Evolutionary conservation across 2,888 invertebrate genomes (phyloP).

Genomic region (Oscheius sp.): DNA sequence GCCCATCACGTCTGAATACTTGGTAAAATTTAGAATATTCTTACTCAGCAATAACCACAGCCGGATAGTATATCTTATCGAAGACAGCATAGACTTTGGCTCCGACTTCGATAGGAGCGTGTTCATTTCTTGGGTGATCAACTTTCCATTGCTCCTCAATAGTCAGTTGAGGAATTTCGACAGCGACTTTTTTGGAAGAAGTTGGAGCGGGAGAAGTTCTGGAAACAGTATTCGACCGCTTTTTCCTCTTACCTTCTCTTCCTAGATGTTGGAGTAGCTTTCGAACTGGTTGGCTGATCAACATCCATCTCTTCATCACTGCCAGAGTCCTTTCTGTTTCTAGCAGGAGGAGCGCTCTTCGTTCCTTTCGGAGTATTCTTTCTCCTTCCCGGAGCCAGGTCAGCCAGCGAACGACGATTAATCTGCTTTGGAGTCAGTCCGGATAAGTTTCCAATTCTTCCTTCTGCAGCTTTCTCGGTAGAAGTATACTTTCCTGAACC

Average conservation of each 20-base stretch:
- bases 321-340: slow-evolving; percentile 1
- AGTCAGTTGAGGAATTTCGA: slow-evolving; percentile 34
- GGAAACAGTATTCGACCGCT: background rate
- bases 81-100: slow-evolving; percentile 66
- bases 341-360: slow-evolving; percentile 18
- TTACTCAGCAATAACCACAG: slow-evolving; percentile 48
- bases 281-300: slow-evolving; percentile 8
- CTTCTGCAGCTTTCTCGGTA: slow-evolving; percentile 57
- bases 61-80: slow-evolving; percentile 65
- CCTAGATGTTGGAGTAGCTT: slow-evolving; percentile 9
- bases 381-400: slow-evolving; percentile 42
- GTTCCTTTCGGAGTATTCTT: background rate
- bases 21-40: background rate
- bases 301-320: slow-evolving; percentile 19
- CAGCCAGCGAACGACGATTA: slow-evolving; percentile 33
- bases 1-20: slow-evolving; percentile 53
- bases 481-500: slow-evolving; percentile 47
- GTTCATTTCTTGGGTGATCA: slow-evolving; percentile 59
- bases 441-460: slow-evolving; percentile 34
- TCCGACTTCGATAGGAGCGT: slow-evolving; percentile 52
- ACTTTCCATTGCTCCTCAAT: slow-evolving; percentile 57
- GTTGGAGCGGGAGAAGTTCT: slow-evolving; percentile 4
- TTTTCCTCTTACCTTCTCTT: slow-evolving; percentile 16
- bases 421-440: slow-evolving; percentile 25
- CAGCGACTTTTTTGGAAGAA: slow-evolving; percentile 33